Evolutionary conservation across 2,888 invertebrate species (phyloP).

Genomic region (Agrochola circellaris): DNA sequence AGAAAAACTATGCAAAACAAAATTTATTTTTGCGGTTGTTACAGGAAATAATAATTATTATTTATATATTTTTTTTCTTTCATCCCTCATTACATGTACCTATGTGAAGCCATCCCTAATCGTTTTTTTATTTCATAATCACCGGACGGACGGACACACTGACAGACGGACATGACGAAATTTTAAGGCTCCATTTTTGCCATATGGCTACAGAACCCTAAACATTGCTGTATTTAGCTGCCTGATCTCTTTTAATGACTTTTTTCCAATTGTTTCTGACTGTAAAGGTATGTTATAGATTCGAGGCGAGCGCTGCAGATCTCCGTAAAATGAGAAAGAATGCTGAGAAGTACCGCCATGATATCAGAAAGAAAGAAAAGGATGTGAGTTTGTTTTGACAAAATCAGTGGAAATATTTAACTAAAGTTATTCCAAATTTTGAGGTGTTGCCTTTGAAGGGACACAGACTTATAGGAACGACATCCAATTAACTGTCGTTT

Average conservation of each 20-base stretch:
- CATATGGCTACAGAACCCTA: background rate
- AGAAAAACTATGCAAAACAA: background rate
- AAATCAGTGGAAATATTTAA: background rate
- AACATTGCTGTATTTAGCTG: background rate
- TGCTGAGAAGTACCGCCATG: conserved; percentile 71
- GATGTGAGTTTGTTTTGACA: conserved; percentile 68
- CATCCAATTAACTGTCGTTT: background rate
- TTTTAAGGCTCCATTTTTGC: background rate
- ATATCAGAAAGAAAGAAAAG: conserved; percentile 72
- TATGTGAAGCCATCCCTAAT: background rate
- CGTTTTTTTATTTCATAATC: background rate
- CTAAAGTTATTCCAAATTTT: background rate
- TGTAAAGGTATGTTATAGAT: conserved; percentile 33
- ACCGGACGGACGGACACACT: background rate
- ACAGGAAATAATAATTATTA: too few relatives aligned
- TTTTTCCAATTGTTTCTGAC: background rate
- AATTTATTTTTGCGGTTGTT: too few relatives aligned
- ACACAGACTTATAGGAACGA: background rate
- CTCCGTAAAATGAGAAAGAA: conserved; percentile 65
- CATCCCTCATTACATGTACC: background rate
- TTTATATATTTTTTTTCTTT: too few relatives aligned
- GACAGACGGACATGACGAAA: background rate
- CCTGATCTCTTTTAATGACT: background rate
- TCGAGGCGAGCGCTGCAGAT: conserved; percentile 60
- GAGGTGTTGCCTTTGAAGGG: background rate